Evolutionary conservation across 2,113 vertebrate genomes (phyloP), one percentile per base, ranked within the genome.

Genomic region (Microcebus tavaratra): DNA sequence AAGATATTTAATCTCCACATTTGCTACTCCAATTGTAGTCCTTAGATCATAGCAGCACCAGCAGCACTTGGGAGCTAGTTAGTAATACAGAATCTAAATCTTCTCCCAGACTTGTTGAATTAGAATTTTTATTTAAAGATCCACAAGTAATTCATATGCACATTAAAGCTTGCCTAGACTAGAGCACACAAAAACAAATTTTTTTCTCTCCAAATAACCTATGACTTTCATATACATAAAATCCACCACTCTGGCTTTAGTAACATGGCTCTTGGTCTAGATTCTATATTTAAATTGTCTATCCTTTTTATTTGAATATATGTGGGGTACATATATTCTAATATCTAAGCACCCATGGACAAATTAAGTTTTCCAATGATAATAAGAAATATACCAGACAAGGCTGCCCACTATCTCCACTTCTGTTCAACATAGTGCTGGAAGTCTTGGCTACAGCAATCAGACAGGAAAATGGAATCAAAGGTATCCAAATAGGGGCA

Each of bases 161-260:
- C 48, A 92, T 72, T 88, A 86, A 92, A 73, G n/a, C 82, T 15
- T 81, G 15, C 7, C 80, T n/a, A 50, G 17, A 70, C n/a, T 82
- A 79, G 27, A 97, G 36, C 9, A 90, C 63, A 87, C 17, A 92
- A 39, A 78, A 78, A 90, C 31, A 94, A 95, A 96, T 39, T 10
- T 65, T 21, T 79, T 92, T 93, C 83, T 83, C 21, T 75, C 42
- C 36, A 83, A 92, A 90, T 9, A 89, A 31, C 21, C 55, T 72
- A 68, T 50, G 27, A n/a, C 1, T 84, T 88, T 79, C 34, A 50
- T 12, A 34, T 10, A 48, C 8, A 8, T 70, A 87, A 94, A 84
- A 70, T 48, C 88, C 21, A 84, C 9, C 17, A 70, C 25, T 36
- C 10, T 34, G 2, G 48, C 48, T 29, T 80, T 76, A 80, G 36